These are phyloP conservation scores for Homarus americanus DNA, from an alignment of 1,140 invertebrate genomes.

Conservation along the genomic window DNA sequence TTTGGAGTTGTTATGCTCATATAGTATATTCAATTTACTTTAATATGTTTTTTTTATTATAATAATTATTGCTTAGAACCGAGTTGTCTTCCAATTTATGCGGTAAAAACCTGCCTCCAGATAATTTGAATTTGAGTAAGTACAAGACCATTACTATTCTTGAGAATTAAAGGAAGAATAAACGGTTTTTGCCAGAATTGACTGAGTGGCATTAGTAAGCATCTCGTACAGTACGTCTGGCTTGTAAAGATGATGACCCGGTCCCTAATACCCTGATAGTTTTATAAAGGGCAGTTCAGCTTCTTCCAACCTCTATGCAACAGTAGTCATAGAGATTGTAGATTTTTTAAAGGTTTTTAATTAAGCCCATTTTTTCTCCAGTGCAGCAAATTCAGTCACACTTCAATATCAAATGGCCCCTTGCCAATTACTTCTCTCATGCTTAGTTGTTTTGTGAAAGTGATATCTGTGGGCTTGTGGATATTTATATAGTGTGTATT, in stretches of 20 bases:
- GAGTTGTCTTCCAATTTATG: neutral
- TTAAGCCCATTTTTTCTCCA: neutral
- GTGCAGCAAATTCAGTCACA: conserved; percentile 4
- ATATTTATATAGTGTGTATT: conserved; percentile 7
- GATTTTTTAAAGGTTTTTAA: conserved; percentile 30
- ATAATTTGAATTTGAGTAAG: no score
- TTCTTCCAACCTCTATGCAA: conserved; percentile 44
- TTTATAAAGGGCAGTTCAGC: conserved; percentile 36
- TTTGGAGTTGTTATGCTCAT: neutral
- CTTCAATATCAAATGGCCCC: conserved; percentile 14
- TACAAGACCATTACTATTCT: no score
- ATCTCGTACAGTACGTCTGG: no score
- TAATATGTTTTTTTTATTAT: neutral
- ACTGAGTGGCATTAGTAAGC: no score
- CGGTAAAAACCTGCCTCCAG: neutral
- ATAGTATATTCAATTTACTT: neutral
- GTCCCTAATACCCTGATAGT: conserved; percentile 33
- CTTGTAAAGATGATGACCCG: neutral
- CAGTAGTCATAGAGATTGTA: conserved; percentile 47
- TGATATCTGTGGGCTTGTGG: conserved; percentile 39
- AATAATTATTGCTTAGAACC: neutral
- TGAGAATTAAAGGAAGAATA: no score
- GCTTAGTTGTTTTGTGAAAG: conserved; percentile 1
- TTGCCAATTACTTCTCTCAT: conserved; percentile 30
- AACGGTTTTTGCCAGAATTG: no score